Conservation (phyloP, 1,140 invertebrate genomes). For the Venturia canescens region DNA sequence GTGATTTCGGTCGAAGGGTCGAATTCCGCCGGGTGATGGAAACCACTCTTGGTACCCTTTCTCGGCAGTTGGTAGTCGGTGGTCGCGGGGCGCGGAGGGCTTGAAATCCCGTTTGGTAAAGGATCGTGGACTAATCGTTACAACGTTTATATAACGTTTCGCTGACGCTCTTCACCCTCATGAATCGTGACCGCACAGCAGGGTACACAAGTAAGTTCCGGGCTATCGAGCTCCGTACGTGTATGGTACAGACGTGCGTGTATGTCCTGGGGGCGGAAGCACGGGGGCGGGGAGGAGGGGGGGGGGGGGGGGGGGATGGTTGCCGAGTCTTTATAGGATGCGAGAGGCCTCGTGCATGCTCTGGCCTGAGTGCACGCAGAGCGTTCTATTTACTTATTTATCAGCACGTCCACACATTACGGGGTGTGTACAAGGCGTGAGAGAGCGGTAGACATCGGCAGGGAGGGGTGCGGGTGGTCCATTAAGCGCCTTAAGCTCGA, state of each 20-base stretch:
- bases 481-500: slow-evolving; percentile 39
- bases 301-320: no score
- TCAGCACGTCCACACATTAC: slow-evolving; percentile 44
- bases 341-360: slow-evolving; percentile 32
- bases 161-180: background rate
- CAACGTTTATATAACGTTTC: background rate
- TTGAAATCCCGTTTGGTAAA: background rate
- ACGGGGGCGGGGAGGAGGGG: no score
- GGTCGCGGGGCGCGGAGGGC: background rate
- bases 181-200: background rate
- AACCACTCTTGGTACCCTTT: background rate
- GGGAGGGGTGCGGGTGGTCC: background rate
- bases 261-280: background rate
- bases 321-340: slow-evolving; percentile 13
- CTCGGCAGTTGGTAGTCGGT: background rate
- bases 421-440: slow-evolving; percentile 24
- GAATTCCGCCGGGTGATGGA: slow-evolving; percentile 3
- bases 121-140: slow-evolving; percentile 12
- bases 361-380: slow-evolving; percentile 6
- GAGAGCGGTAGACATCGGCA: background rate
- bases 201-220: background rate
- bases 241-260: slow-evolving; percentile 16
- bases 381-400: slow-evolving; percentile 49
- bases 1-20: slow-evolving; percentile 10
- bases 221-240: background rate